A percentile compares a stretch with the other conserved stretches of the same genome.
Conservation (phyloP, 2,888 invertebrate genomes). For the Noctua comes region DNA sequence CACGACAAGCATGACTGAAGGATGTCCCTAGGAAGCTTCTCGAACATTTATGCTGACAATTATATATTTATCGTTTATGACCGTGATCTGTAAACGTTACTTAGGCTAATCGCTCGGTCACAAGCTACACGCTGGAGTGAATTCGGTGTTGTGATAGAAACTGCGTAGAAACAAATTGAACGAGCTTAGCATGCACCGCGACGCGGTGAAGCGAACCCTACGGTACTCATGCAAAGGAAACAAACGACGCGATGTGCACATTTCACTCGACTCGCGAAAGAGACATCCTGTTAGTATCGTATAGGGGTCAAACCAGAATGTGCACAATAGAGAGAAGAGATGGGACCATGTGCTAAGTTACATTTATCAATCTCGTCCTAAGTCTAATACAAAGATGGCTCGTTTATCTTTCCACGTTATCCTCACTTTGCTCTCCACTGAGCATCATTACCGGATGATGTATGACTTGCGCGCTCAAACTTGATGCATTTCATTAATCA, state of each 20-base stretch:
- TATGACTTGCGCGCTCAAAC: constrained; percentile 31
- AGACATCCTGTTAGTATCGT: neutral
- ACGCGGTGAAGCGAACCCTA: neutral
- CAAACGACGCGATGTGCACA: neutral
- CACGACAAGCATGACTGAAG: neutral
- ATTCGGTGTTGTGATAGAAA: neutral
- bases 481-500: constrained; percentile 61
- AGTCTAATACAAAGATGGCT: constrained; percentile 21
- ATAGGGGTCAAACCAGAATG: neutral
- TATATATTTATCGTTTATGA: constrained; percentile 16
- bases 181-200: neutral
- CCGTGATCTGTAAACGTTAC: neutral
- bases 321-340: neutral
- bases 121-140: neutral
- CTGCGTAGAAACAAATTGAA: neutral
- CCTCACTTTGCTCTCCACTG: constrained; percentile 20
- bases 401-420: constrained; percentile 47
- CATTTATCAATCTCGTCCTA: neutral
- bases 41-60: constrained; percentile 5
- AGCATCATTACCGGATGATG: constrained; percentile 36
- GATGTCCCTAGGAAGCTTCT: neutral
- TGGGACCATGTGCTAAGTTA: neutral
- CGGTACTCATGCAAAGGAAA: neutral
- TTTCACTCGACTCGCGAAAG: neutral
- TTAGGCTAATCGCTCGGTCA: neutral